phyloP scores from a whole-genome alignment of 1,140 invertebrate species.

The Neodiprion fabricii region DNA sequence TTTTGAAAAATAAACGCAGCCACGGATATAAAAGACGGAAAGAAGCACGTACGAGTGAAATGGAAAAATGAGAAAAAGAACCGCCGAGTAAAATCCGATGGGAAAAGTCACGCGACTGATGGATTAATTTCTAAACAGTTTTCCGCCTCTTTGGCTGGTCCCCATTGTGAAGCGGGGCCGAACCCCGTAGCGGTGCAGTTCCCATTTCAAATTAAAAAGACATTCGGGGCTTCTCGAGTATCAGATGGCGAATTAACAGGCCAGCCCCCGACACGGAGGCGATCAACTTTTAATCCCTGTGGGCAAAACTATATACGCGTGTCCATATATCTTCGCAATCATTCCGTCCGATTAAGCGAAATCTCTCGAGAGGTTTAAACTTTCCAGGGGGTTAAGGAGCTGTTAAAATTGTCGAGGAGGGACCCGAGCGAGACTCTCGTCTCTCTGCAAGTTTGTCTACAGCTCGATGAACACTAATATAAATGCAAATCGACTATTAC shows the following conservation, averaged over 20 bases:
- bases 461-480: slow-evolving; percentile 44
- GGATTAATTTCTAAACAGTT: slow-evolving; percentile 2
- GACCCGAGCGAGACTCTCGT: slow-evolving; percentile 34
- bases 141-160: background rate
- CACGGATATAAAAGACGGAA: no score
- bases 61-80: background rate
- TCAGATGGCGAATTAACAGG: slow-evolving; percentile 22
- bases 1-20: background rate
- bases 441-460: slow-evolving; percentile 30
- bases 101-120: slow-evolving; percentile 4
- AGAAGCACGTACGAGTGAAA: no score
- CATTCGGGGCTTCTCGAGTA: slow-evolving; percentile 4
- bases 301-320: background rate
- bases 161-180: background rate
- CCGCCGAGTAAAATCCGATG: background rate
- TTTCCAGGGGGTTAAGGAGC: slow-evolving; percentile 9
- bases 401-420: slow-evolving; percentile 23
- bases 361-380: slow-evolving; percentile 21
- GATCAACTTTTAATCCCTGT: slow-evolving; percentile 17
- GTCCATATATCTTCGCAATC: slow-evolving; percentile 2
- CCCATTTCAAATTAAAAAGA: slow-evolving; percentile 2
- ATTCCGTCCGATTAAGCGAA: slow-evolving; percentile 9
- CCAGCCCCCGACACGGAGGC: slow-evolving; percentile 7
- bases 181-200: background rate
- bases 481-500: slow-evolving; percentile 50